phyloP scores from a whole-genome alignment of 2,113 vertebrate genomes.

The Saimiri boliviensis region DNA sequence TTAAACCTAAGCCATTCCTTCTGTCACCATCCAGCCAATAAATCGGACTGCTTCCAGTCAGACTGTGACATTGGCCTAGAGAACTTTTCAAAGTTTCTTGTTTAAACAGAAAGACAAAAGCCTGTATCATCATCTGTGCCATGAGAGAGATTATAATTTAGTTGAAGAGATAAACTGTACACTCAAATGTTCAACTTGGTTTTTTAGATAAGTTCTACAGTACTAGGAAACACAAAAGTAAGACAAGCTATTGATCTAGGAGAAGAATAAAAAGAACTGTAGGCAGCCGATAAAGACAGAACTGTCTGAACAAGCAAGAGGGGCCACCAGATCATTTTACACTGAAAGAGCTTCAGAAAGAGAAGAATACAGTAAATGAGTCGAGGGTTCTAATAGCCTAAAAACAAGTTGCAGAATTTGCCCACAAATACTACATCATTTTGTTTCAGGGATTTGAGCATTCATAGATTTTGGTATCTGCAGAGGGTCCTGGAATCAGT shows the following conservation, averaged over 20 bases:
- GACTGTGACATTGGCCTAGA: background rate
- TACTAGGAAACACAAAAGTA: background rate
- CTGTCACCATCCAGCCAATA: background rate
- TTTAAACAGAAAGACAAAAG: constrained; percentile 14
- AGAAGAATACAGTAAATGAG: background rate
- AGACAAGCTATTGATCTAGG: background rate
- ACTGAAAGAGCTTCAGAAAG: background rate
- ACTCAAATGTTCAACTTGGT: background rate
- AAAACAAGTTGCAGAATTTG: background rate
- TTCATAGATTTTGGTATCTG: background rate
- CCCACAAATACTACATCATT: background rate
- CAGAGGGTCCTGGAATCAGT: background rate
- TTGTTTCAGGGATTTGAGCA: background rate
- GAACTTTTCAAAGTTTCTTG: background rate
- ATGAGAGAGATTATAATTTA: background rate
- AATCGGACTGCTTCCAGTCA: background rate
- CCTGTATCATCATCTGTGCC: background rate
- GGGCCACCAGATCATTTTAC: background rate
- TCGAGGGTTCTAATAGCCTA: background rate
- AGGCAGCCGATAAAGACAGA: background rate
- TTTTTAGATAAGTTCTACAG: background rate
- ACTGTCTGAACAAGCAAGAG: background rate
- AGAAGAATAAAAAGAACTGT: background rate
- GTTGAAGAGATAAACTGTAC: background rate
- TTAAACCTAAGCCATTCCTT: background rate